These are phyloP conservation scores for Encarsia formosa DNA, from an alignment of 2,888 invertebrate species.

Conservation along the genomic window DNA sequence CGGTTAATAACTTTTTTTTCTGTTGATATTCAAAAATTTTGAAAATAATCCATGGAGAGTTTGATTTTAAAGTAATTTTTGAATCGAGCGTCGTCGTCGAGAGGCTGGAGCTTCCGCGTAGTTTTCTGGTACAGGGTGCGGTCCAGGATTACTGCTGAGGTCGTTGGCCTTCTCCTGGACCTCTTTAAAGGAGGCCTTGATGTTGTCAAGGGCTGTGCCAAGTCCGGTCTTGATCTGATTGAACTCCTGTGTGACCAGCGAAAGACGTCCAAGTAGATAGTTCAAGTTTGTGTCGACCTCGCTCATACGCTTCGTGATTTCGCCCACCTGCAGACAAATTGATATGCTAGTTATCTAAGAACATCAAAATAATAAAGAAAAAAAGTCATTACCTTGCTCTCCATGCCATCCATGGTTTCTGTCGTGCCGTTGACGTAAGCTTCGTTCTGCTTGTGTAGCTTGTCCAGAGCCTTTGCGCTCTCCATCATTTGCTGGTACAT, in stretches of 20 bases:
- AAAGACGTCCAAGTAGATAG: conserved; percentile 72
- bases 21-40: no score
- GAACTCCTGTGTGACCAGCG: conserved; percentile 80
- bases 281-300: conserved; percentile 81
- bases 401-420: conserved; percentile 72
- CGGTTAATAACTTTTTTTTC: no score
- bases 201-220: conserved; percentile 67
- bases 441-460: conserved; percentile 73
- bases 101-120: no score
- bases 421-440: conserved; percentile 76
- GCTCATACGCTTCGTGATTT: conserved; percentile 71
- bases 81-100: no score
- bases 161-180: conserved; percentile 56
- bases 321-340: conserved; percentile 58
- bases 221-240: conserved; percentile 74
- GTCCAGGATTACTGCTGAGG: conserved; percentile 47
- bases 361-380: neutral
- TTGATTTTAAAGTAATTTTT: no score
- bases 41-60: no score
- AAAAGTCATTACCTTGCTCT: conserved; percentile 61
- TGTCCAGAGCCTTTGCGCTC: conserved; percentile 70
- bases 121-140: conserved; percentile 50
- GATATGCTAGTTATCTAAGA: neutral
- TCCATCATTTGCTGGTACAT: conserved; percentile 80
- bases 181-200: conserved; percentile 62